Evolutionary conservation across 1,140 invertebrate species (phyloP), one percentile per base, ranked within the genome.

Genomic region (Limonius californicus): DNA sequence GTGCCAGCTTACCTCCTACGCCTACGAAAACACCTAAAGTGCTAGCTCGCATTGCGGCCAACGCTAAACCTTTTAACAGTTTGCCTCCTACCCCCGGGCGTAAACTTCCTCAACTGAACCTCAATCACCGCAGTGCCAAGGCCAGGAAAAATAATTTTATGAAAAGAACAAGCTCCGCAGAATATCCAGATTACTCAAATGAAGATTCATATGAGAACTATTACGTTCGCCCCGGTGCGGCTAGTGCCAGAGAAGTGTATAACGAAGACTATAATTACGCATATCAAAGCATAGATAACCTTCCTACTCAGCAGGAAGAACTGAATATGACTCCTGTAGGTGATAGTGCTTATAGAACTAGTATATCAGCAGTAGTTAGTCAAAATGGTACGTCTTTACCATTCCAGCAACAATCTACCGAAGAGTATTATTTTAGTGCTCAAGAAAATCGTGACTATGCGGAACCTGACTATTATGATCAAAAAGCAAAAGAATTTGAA

Each of bases 241-340:
- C 77, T 58, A 73, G 80, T 12, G 81, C 70, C 78, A 81, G 73
- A 74, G 78, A 68, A 71, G 78, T 70, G 59, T 86, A 85, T 75
- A 87, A 88, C 78, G 85, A 87, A 74, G 83, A 89, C 72, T 86
- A 84, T 65, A 88, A 88, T 75, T 87, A 86, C 75, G 82, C 83
- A 68, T 88, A 88, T 75, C 78, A 81, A 61, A 87, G 84, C 76
- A 75, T 70, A 53, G 76, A 77, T 68, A 77, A 77, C 68, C 64
- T 76, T 43, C 68, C 70, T 4, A 63, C 65, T 54, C 72, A 75
- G 61, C 62, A 65, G 54, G 53, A 32, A 16, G 53, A 50, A 50
- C 16, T 50, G 19, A 50, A 50, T 12, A 6, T 50, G 14, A 19
- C 16, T 50, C 14, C 45, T 19, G 45, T 21, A 18, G 14, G 9